Evolutionary conservation across 1,140 invertebrate species (phyloP).

Genomic region (Drosophila triauraria): DNA sequence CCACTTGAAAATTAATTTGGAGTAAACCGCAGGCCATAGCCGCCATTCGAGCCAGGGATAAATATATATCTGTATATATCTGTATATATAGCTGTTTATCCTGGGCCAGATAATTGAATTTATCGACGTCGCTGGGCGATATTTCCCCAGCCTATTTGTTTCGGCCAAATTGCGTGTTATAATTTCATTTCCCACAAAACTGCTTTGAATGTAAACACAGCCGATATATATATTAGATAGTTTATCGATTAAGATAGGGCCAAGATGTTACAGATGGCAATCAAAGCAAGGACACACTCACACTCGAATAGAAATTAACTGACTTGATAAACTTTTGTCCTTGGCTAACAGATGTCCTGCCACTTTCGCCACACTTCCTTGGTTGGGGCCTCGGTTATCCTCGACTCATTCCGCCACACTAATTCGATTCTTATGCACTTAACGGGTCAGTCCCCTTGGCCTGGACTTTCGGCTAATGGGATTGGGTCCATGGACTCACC

Average conservation of each 20-base stretch:
- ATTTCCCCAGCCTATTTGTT: constrained; percentile 11
- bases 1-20: constrained; percentile 76
- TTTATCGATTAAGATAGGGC: constrained; percentile 18
- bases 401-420: constrained; percentile 19
- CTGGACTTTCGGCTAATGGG: constrained; percentile 2
- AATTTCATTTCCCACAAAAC: constrained; percentile 63
- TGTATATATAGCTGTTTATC: constrained; percentile 21
- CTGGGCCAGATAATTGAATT: constrained; percentile 67
- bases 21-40: constrained; percentile 68
- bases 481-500: not conserved
- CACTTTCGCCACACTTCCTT: not conserved
- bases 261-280: constrained; percentile 54
- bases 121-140: constrained; percentile 34
- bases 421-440: constrained; percentile 72
- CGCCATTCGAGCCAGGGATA: constrained; percentile 30
- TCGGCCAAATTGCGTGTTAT: constrained; percentile 64
- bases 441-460: constrained; percentile 8
- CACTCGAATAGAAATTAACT: not conserved
- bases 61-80: constrained; percentile 21
- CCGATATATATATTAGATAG: constrained; percentile 1
- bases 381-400: not conserved
- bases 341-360: constrained; percentile 8
- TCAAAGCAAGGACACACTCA: constrained; percentile 28
- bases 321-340: constrained; percentile 30
- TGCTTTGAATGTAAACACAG: constrained; percentile 18